Conservation (phyloP, 2,888 invertebrate species). For the Anticlea derivata region DNA sequence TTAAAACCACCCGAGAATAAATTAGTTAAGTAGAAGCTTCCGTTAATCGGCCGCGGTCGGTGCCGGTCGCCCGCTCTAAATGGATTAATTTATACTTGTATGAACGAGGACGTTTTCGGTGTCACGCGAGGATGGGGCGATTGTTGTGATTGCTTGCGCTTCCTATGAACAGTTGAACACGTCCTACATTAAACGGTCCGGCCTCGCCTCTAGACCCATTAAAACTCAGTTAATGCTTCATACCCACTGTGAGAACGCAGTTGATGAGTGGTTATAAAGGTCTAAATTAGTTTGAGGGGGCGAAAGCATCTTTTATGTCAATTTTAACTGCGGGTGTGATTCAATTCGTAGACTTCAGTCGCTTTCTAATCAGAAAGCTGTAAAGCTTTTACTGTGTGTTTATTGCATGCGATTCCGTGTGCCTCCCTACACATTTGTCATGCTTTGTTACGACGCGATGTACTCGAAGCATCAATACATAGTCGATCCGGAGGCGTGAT, state of each 20-base stretch:
- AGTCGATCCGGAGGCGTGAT: conserved; percentile 52
- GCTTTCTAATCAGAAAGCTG: conserved; percentile 15
- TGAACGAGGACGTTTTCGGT: conserved; percentile 83
- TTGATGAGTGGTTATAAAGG: conserved; percentile 47
- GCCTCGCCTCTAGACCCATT: conserved; percentile 42
- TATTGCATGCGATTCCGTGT: conserved; percentile 12
- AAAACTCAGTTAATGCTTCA: conserved; percentile 27
- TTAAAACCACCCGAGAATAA: conserved; percentile 84
- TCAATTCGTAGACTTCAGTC: conserved; percentile 18
- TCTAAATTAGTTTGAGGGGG: conserved; percentile 38
- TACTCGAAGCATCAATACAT: conserved; percentile 25
- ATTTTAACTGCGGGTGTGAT: conserved; percentile 19
- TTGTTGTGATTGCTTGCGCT: conserved; percentile 81
- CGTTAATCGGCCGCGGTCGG: conserved; percentile 82
- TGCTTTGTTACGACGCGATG: conserved; percentile 16
- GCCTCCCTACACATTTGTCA: conserved; percentile 17
- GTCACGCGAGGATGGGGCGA: conserved; percentile 83
- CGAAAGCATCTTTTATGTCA: conserved; percentile 26
- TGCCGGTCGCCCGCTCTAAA: conserved; percentile 79
- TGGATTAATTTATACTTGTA: conserved; percentile 85
- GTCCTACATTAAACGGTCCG: conserved; percentile 68
- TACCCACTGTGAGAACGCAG: conserved; percentile 17
- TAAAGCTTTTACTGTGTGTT: conserved; percentile 25
- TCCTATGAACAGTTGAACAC: conserved; percentile 75
- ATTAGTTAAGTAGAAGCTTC: conserved; percentile 85